Evolutionary conservation across 1,140 invertebrate genomes (phyloP).

Genomic region (Odontomachus brunneus): DNA sequence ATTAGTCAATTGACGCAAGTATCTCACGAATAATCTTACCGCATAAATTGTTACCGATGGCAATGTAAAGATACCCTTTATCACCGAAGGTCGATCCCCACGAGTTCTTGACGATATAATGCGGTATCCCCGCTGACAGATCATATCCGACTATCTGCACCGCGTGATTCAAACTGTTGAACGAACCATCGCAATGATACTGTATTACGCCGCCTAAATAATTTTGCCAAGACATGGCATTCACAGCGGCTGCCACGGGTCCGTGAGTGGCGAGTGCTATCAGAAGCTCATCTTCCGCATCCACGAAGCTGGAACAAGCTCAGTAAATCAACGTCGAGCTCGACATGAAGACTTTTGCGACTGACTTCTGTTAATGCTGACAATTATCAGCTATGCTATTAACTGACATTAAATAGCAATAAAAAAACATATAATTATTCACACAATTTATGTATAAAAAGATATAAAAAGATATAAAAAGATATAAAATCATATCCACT

Average conservation of each 20-base stretch:
- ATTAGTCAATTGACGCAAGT: neutral
- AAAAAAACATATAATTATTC: too few relatives aligned
- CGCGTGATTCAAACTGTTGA: conserved; percentile 91
- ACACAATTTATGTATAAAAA: too few relatives aligned
- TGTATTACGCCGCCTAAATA: conserved; percentile 95
- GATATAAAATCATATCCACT: too few relatives aligned
- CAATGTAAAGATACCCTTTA: conserved; percentile 92
- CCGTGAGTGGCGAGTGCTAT: conserved; percentile 88
- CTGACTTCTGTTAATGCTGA: neutral
- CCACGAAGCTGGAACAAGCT: conserved; percentile 86
- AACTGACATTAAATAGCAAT: too few relatives aligned
- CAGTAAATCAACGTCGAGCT: neutral
- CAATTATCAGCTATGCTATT: neutral
- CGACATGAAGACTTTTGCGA: neutral
- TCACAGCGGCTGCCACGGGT: conserved; percentile 92
- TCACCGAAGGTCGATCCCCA: conserved; percentile 93
- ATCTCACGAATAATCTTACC: conserved; percentile 83
- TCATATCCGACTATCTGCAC: conserved; percentile 95
- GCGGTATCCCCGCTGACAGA: conserved; percentile 89
- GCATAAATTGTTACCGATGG: conserved; percentile 92
- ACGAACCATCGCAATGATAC: conserved; percentile 90
- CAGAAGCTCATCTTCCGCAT: conserved; percentile 89
- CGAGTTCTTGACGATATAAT: conserved; percentile 95
- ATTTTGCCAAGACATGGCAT: conserved; percentile 94
- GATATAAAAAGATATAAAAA: too few relatives aligned